Percentiles rank a stretch among this genome's conserved stretches.
phyloP scores from a whole-genome alignment of 2,797 vertebrate genomes.

The Manis pentadactyla region DNA sequence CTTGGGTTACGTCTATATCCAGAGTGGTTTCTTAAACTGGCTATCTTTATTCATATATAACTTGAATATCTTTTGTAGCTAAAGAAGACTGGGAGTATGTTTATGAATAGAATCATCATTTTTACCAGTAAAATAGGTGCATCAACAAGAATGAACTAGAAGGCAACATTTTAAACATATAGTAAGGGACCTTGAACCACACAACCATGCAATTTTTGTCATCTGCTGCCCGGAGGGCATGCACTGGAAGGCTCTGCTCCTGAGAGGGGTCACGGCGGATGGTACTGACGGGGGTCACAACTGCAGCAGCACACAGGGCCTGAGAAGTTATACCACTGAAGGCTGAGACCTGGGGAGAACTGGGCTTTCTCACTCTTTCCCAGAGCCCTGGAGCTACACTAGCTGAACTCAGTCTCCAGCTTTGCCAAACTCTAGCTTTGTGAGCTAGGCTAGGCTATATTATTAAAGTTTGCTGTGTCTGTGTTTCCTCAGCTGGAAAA shows the following conservation, averaged over 20 bases:
- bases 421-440: not conserved
- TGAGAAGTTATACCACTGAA: too few species aligned
- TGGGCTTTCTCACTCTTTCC: not conserved
- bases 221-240: not conserved
- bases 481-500: not conserved
- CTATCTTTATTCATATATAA: conserved; percentile 33
- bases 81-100: not conserved
- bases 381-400: not conserved
- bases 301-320: fast-evolving
- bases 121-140: not conserved
- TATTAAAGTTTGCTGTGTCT: not conserved
- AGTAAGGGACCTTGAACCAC: not conserved
- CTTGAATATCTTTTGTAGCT: conserved; percentile 37
- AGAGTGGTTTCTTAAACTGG: conserved; percentile 41
- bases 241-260: not conserved
- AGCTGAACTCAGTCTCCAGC: not conserved
- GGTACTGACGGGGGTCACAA: too few species aligned
- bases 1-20: conserved; percentile 55
- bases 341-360: not conserved
- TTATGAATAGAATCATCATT: not conserved
- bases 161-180: not conserved
- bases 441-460: not conserved
- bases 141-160: not conserved
- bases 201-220: too few species aligned
- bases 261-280: not conserved